Evolutionary conservation across 64 coral and sea anemone species (phyloP).

Genomic region (Acropora tenuis): DNA sequence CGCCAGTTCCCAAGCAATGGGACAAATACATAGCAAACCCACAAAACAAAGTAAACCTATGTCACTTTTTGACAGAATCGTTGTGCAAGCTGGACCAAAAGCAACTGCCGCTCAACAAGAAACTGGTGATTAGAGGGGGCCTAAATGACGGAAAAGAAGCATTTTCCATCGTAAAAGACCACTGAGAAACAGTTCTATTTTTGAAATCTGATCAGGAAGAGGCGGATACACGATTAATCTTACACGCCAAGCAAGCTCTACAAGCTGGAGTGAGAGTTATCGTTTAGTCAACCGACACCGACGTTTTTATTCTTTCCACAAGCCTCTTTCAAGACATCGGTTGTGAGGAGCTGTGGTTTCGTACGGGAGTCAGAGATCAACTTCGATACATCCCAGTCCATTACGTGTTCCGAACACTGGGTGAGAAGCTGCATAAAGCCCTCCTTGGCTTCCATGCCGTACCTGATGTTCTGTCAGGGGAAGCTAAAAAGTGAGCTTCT

Average conservation of each 20-base stretch:
- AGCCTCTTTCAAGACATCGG: background rate
- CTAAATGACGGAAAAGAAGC: background rate
- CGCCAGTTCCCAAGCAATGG: slow-evolving; percentile 22
- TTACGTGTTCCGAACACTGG: background rate
- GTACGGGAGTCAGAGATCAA: slow-evolving; percentile 21
- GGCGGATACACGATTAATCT: slow-evolving; percentile 26
- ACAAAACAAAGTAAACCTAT: slow-evolving; percentile 6
- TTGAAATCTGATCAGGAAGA: slow-evolving; percentile 32
- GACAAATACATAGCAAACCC: slow-evolving; percentile 21
- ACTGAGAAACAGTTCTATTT: background rate
- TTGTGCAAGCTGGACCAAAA: background rate
- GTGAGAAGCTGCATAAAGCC: background rate
- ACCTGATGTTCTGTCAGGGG: slow-evolving; percentile 48
- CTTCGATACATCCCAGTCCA: slow-evolving; percentile 51
- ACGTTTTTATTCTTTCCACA: slow-evolving; percentile 30
- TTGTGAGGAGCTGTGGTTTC: slow-evolving; percentile 36
- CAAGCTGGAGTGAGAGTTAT: slow-evolving; percentile 2
- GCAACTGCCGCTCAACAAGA: background rate
- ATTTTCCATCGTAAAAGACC: background rate
- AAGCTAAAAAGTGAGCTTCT: background rate
- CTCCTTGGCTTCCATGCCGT: slow-evolving; percentile 64
- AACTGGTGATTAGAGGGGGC: slow-evolving; percentile 18
- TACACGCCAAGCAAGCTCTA: slow-evolving; percentile 32
- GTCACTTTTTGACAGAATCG: background rate
- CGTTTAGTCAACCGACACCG: slow-evolving; percentile 53